Base-by-base conservation (phyloP, 2,113 vertebrate genomes). In the pig (Sus scrofa) region DNA sequence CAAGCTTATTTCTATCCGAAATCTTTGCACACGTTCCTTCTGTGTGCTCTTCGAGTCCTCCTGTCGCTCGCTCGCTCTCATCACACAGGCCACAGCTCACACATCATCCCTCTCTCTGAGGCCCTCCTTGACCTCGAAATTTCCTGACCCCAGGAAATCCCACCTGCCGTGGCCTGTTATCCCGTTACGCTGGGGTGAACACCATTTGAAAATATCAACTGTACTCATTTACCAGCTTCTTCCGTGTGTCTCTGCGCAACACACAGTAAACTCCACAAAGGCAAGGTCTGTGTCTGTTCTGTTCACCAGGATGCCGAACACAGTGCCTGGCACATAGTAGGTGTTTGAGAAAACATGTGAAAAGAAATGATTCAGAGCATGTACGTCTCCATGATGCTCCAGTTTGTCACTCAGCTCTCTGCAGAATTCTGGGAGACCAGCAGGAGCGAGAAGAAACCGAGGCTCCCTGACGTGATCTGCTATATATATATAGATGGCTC, bases 311-410 rank as follows among this genome's bases (percentile, higher is more conserved):
- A 50, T 37, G 54, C 39, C 70, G 30, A 50, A 54, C 54, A 37
- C 19, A 56, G 81, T 74, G 27, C 50, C 88, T 50, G 37, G 20
- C 39, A 34, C 50, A 34, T 7, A 50, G 60, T 0, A 52, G 15
- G 65, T 14, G 7, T 58, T 20, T 60, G 60, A 77, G 52, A 19
- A 75, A 86, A 58, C 7, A 52, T 37, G 62, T 8, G 6, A 75
- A 50, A 50, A 74, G 3, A 27, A 79, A 58, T 3, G 30, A 78
- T 20, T 18, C 52, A 78, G 73, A 78, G 70, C 44, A 62, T 2
- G 6, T 37, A 50, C 1, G 18, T 12, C 12, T 27, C 34, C 19
- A 26, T 0, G 20, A 62, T 16, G 22, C 26, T 56, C 12, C 0
- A 2, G 58, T 13, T 77, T 77, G 91, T 83, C 56, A 15, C 2